These are phyloP conservation scores for Drosophila ficusphila DNA, from an alignment of 1,140 invertebrate genomes.

Conservation along the genomic window DNA sequence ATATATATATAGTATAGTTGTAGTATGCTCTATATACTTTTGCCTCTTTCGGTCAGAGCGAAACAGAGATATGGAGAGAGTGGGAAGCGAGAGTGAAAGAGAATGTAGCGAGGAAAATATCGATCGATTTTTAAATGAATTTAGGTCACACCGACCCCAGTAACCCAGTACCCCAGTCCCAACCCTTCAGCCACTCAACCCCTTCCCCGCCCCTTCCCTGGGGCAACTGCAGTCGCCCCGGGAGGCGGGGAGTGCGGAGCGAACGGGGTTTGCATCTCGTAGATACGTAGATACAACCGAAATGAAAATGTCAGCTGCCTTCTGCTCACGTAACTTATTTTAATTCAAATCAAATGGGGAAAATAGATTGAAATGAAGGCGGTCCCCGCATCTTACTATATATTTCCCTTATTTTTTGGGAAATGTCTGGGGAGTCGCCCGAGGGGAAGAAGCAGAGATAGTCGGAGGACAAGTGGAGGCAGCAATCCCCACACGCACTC, in stretches of 20 bases:
- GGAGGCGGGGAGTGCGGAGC: neutral
- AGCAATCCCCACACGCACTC: constrained; percentile 19
- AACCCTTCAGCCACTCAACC: neutral
- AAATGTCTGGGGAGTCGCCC: constrained; percentile 15
- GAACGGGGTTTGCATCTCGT: constrained; percentile 49
- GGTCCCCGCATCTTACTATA: constrained; percentile 7
- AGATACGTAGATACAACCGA: constrained; percentile 52
- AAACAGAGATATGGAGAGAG: constrained; percentile 1
- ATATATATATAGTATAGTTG: constrained; percentile 45
- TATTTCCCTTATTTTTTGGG: neutral
- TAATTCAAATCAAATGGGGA: constrained; percentile 74
- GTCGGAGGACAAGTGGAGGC: neutral
- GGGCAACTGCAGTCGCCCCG: constrained; percentile 35
- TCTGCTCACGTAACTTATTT: constrained; percentile 78
- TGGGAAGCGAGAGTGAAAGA: constrained; percentile 22
- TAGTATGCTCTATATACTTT: constrained; percentile 74
- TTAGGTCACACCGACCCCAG: constrained; percentile 60
- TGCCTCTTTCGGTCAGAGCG: constrained; percentile 65
- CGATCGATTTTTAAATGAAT: constrained; percentile 82
- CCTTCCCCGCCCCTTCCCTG: constrained; percentile 18
- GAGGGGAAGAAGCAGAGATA: neutral
- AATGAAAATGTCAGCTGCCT: constrained; percentile 69
- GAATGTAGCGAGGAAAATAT: constrained; percentile 59
- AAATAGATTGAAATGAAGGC: constrained; percentile 69
- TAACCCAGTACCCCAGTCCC: neutral